A percentile compares a stretch with the other conserved stretches of the same genome.
These are phyloP conservation scores for Platysteira castanea DNA, from an alignment of 2,113 vertebrate genomes.

Conservation along the genomic window DNA sequence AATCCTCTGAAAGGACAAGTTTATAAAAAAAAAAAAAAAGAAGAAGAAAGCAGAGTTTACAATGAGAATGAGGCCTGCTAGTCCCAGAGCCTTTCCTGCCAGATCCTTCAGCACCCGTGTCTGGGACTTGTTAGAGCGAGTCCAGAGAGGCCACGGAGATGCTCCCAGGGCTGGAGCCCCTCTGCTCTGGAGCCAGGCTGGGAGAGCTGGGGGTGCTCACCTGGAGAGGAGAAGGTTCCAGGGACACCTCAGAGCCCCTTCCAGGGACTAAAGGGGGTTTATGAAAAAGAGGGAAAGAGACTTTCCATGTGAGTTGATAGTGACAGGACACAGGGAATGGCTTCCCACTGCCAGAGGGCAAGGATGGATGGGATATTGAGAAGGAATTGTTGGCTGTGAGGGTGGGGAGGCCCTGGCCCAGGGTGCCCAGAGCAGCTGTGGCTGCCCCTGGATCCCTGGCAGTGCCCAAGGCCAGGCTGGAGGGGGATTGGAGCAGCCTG, in stretches of 20 bases:
- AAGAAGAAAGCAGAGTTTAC: not conserved
- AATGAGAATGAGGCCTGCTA: not conserved
- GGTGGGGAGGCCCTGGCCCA: not conserved
- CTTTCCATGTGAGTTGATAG: not conserved
- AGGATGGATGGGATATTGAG: rapidly evolving
- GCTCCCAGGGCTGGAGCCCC: not conserved
- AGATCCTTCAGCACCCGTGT: rapidly evolving
- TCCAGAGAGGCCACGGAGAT: rapidly evolving
- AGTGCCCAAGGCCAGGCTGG: not conserved
- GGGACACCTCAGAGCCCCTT: not conserved
- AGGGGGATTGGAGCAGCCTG: rapidly evolving
- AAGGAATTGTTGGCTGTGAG: rapidly evolving
- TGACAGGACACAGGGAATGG: not conserved
- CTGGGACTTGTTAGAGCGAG: not conserved
- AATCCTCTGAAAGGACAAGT: not conserved
- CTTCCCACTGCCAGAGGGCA: not conserved
- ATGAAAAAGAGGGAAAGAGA: not conserved
- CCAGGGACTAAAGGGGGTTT: rapidly evolving
- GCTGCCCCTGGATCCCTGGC: not conserved
- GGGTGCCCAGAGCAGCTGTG: not conserved
- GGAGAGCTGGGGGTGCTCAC: not conserved
- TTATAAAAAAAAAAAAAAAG: not conserved
- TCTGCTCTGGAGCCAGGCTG: not conserved
- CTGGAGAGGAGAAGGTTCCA: not conserved
- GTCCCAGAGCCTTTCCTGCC: not conserved